Evolutionary conservation across 2,113 vertebrate species (phyloP).

Genomic region (Zosterops borbonicus): DNA sequence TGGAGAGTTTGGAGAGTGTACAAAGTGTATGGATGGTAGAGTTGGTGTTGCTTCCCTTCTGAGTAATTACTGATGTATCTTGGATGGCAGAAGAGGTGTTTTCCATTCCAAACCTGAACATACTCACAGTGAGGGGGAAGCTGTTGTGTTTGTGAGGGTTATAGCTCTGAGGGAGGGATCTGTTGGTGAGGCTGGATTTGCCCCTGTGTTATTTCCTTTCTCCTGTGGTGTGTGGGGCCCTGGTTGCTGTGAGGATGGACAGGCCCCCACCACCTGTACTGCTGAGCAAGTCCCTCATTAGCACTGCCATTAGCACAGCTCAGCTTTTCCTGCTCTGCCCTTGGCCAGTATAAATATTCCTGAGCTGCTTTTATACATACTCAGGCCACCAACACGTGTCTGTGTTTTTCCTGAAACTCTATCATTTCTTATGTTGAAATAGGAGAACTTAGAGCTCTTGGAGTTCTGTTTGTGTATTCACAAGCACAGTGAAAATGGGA

Average conservation of each 20-base stretch:
- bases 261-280: background rate
- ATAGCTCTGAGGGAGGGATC: background rate
- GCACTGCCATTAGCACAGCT: background rate
- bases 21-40: background rate
- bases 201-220: background rate
- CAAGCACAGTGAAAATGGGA: background rate
- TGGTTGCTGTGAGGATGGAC: background rate
- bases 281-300: background rate
- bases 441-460: background rate
- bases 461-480: background rate
- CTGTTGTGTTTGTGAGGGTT: background rate
- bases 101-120: background rate
- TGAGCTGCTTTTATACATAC: background rate
- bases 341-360: conserved; percentile 15
- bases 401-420: background rate
- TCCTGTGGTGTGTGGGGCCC: background rate
- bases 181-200: background rate
- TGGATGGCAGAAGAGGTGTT: background rate
- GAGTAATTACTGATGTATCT: background rate
- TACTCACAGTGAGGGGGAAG: background rate
- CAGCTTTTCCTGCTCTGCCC: background rate
- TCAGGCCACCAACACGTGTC: background rate
- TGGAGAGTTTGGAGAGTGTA: background rate
- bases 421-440: background rate
- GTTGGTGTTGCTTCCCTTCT: background rate